Conservation (phyloP, 1,140 invertebrate genomes). For the Tigriopus japonicus region DNA sequence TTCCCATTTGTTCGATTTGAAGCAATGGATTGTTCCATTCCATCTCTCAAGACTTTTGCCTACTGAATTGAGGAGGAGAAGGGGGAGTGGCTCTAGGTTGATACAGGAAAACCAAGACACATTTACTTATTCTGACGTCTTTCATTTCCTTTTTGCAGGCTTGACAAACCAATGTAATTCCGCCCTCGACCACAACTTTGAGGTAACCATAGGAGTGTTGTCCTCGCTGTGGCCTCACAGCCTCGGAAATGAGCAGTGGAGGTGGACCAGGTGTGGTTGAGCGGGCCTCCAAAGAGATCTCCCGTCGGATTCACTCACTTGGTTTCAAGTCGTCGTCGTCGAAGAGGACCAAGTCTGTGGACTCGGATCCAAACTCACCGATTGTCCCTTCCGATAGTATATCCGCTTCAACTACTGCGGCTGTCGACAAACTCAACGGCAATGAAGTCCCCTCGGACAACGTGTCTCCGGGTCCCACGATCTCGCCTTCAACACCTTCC, state of each 20-base stretch:
- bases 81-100: too few species aligned
- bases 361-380: too few species aligned
- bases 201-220: too few species aligned
- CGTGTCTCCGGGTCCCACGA: not conserved
- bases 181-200: too few species aligned
- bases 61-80: too few species aligned
- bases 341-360: not conserved
- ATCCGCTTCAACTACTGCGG: not conserved
- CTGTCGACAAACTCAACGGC: not conserved
- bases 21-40: too few species aligned
- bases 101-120: too few species aligned
- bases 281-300: constrained; percentile 11
- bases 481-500: not conserved
- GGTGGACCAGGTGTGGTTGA: constrained; percentile 5
- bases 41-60: too few species aligned
- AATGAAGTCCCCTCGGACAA: not conserved
- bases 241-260: not conserved
- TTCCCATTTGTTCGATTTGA: too few species aligned
- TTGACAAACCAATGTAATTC: too few species aligned
- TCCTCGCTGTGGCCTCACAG: not conserved
- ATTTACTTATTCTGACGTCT: too few species aligned
- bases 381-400: not conserved
- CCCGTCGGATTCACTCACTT: constrained; percentile 3
- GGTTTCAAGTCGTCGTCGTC: not conserved
- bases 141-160: too few species aligned